Conservation (phyloP, 2,888 invertebrate species). For the Hypomecis punctinalis region DNA sequence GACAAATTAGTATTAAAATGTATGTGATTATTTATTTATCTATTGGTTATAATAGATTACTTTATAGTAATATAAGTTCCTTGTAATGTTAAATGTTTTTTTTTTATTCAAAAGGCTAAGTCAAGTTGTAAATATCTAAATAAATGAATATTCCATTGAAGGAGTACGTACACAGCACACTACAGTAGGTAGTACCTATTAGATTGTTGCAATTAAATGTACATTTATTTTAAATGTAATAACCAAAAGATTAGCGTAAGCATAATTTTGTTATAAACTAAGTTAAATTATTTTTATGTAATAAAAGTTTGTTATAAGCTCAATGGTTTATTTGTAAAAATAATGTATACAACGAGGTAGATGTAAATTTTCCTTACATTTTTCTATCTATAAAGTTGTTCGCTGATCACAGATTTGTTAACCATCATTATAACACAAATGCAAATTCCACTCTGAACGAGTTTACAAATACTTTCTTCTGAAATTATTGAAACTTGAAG, state of each 20-base stretch:
- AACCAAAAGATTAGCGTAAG: too few species aligned
- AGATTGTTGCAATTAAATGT: too few species aligned
- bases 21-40: neutral
- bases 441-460: neutral
- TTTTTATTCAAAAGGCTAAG: too few species aligned
- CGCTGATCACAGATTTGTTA: slow-evolving; percentile 7
- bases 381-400: neutral
- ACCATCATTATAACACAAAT: neutral
- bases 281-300: neutral
- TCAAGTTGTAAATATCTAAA: too few species aligned
- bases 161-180: too few species aligned
- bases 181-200: too few species aligned
- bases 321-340: slow-evolving; percentile 14
- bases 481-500: too few species aligned
- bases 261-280: neutral
- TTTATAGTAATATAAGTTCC: neutral
- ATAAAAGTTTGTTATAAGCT: slow-evolving; percentile 10
- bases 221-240: too few species aligned
- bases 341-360: slow-evolving; percentile 7
- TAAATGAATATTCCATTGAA: too few species aligned
- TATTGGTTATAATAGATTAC: neutral
- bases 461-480: too few species aligned
- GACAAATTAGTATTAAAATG: neutral
- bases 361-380: neutral
- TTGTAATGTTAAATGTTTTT: too few species aligned